Conservation (phyloP, 2,113 vertebrate genomes). For the Leptobrachium leishanense region DNA sequence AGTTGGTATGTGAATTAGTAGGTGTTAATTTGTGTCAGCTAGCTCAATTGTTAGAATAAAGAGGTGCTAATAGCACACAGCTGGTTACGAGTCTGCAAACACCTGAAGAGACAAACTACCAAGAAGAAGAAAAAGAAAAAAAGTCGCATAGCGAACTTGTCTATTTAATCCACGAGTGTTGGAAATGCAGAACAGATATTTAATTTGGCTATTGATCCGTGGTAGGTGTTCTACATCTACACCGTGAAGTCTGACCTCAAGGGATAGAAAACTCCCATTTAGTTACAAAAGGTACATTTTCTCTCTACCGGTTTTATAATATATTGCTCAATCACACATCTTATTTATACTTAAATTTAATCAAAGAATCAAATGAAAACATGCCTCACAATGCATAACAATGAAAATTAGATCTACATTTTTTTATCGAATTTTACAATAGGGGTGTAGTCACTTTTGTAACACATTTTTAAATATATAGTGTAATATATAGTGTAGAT, state of each 20-base stretch:
- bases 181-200: slow-evolving; percentile 43
- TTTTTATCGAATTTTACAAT: too few relatives aligned
- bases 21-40: slow-evolving; percentile 49
- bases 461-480: too few relatives aligned
- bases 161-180: slow-evolving; percentile 42
- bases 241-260: not conserved
- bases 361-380: not conserved
- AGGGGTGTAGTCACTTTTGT: too few relatives aligned
- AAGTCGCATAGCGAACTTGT: slow-evolving; percentile 46
- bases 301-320: not conserved
- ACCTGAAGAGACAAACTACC: slow-evolving; percentile 32
- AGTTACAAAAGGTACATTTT: not conserved
- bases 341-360: not conserved
- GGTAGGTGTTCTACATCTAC: slow-evolving; percentile 42
- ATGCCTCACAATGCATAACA: not conserved
- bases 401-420: not conserved
- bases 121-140: slow-evolving; percentile 47
- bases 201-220: slow-evolving; percentile 21
- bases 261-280: slow-evolving; percentile 28
- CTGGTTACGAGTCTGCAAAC: slow-evolving; percentile 42
- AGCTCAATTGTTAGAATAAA: slow-evolving; percentile 30
- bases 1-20: slow-evolving; percentile 45
- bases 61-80: slow-evolving; percentile 47
- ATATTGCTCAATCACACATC: not conserved
- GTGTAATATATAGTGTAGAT: too few relatives aligned